A percentile compares a stretch with the other conserved stretches of the same genome.
phyloP scores from a whole-genome alignment of 2,888 invertebrate genomes.

The Habrosyne pyritoides region DNA sequence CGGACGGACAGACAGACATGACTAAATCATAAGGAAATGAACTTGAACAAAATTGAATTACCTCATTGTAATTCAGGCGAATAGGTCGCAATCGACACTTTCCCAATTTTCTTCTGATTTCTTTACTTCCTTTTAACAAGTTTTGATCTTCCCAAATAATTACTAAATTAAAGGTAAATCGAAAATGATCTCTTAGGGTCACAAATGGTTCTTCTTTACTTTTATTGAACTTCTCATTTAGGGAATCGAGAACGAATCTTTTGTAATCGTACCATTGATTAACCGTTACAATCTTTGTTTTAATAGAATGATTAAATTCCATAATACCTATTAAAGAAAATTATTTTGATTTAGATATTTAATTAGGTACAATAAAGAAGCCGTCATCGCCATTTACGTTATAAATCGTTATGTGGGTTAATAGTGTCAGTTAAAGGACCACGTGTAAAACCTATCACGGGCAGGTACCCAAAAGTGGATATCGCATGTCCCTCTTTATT shows the following conservation, averaged over 20 bases:
- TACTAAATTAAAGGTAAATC: constrained; percentile 67
- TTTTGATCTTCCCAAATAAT: constrained; percentile 82
- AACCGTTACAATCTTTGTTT: constrained; percentile 57
- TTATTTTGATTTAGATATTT: too few species aligned
- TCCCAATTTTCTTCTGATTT: constrained; percentile 69
- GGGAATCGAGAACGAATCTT: constrained; percentile 63
- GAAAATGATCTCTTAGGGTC: constrained; percentile 59
- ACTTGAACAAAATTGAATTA: too few species aligned
- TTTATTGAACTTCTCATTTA: constrained; percentile 68
- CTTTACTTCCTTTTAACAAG: constrained; percentile 74
- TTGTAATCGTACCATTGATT: constrained; percentile 78
- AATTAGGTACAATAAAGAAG: too few species aligned
- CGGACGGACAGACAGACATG: too few species aligned
- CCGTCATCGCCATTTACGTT: too few species aligned
- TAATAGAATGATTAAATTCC: neutral
- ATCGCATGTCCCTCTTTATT: too few species aligned
- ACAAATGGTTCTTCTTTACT: constrained; percentile 65
- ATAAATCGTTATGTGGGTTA: too few species aligned
- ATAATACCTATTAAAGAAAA: neutral
- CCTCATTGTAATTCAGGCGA: neutral
- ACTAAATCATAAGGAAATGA: too few species aligned
- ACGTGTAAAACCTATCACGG: too few species aligned
- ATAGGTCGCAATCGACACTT: constrained; percentile 72
- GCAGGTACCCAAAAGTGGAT: too few species aligned
- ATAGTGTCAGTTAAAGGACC: too few species aligned